Percentiles rank a stretch among this genome's conserved stretches.
phyloP scores from a whole-genome alignment of 2,888 invertebrate genomes.

The Leptinotarsa juncta region DNA sequence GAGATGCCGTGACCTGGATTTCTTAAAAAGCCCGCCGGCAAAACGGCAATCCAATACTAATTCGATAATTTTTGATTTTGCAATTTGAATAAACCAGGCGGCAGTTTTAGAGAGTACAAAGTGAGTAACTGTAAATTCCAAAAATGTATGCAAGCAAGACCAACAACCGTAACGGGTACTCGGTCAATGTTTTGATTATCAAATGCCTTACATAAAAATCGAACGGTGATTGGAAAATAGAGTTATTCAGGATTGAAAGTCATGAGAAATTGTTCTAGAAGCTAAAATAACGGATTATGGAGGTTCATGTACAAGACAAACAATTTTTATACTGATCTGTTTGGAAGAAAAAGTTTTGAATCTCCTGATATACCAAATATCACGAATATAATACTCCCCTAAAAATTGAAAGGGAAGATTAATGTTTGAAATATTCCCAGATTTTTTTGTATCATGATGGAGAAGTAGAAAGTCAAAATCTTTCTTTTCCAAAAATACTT shows the following conservation, averaged over 20 bases:
- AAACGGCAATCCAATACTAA: conserved; percentile 21
- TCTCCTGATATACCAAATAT: too few relatives aligned
- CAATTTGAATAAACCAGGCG: conserved; percentile 28
- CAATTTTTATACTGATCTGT: too few relatives aligned
- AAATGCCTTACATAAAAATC: conserved; percentile 10
- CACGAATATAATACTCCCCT: too few relatives aligned
- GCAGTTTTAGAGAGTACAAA: conserved; percentile 22
- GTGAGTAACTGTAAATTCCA: conserved; percentile 18
- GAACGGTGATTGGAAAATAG: neutral
- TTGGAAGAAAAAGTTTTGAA: too few relatives aligned
- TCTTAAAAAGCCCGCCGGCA: conserved; percentile 24
- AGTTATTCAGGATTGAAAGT: neutral
- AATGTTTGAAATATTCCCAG: too few relatives aligned
- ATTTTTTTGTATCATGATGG: too few relatives aligned
- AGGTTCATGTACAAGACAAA: too few relatives aligned
- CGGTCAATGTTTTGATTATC: conserved; percentile 18
- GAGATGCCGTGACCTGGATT: conserved; percentile 35
- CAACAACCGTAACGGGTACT: conserved; percentile 15
- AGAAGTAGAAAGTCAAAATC: too few relatives aligned
- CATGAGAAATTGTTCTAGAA: neutral
- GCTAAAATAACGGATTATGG: too few relatives aligned
- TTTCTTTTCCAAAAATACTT: too few relatives aligned
- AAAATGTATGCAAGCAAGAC: conserved; percentile 20
- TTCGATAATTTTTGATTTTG: conserved; percentile 35
- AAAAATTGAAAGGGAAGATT: too few relatives aligned